Conservation (phyloP, 1,140 invertebrate species). For the Aphidius gifuensis region DNA sequence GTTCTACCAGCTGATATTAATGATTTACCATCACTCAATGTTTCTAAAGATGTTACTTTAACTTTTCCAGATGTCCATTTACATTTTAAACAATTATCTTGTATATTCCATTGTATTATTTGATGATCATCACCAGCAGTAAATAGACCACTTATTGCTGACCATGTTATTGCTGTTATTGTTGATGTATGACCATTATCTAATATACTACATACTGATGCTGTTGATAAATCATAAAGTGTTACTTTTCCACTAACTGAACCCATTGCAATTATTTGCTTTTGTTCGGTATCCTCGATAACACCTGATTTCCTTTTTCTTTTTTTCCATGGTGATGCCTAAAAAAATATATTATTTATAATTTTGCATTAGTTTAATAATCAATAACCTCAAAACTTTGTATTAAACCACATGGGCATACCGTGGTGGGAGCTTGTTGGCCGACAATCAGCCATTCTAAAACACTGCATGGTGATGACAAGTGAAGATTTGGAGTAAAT, state of each 20-base stretch:
- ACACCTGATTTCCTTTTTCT: slow-evolving; percentile 33
- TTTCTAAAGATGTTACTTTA: slow-evolving; percentile 64
- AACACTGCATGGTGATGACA: slow-evolving; percentile 73
- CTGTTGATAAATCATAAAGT: slow-evolving; percentile 53
- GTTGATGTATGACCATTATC: slow-evolving; percentile 55
- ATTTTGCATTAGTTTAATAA: no score
- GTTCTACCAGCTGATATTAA: slow-evolving; percentile 64
- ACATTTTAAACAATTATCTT: slow-evolving; percentile 51
- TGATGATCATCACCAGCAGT: slow-evolving; percentile 55
- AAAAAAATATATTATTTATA: no score
- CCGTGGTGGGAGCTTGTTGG: slow-evolving; percentile 38
- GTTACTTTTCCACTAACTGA: slow-evolving; percentile 53
- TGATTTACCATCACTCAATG: slow-evolving; percentile 61
- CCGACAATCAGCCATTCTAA: slow-evolving; percentile 66
- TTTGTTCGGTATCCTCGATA: slow-evolving; percentile 25
- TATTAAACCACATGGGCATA: slow-evolving; percentile 43
- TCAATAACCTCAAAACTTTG: neutral
- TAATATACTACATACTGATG: slow-evolving; percentile 48
- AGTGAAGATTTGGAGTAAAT: slow-evolving; percentile 77
- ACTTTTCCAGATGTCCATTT: slow-evolving; percentile 66
- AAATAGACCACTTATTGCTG: slow-evolving; percentile 51
- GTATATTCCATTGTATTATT: slow-evolving; percentile 55
- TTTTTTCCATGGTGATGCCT: slow-evolving; percentile 46
- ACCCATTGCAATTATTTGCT: slow-evolving; percentile 55
- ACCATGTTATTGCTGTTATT: slow-evolving; percentile 58